Evolutionary conservation across 2,888 invertebrate species (phyloP), one percentile per base, ranked within the genome.

Genomic region (Brassicogethes aeneus): DNA sequence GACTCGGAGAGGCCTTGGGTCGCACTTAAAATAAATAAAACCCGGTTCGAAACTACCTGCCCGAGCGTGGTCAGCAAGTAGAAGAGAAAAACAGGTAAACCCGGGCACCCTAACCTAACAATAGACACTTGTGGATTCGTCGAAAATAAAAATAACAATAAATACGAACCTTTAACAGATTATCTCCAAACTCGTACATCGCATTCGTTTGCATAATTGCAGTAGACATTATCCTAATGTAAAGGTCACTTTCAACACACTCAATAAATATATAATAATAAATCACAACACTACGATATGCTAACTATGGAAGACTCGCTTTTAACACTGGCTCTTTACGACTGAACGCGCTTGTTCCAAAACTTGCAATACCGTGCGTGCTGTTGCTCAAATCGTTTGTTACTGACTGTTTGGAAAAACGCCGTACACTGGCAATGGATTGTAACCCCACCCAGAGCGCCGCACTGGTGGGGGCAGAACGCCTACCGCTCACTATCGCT

Each of bases 121-220:
- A 23, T 10, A n/a, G n/a, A n/a, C n/a, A n/a, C n/a, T n/a, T 10
- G 23, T 5, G 23, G 23, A 10, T 23, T 5, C 23, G 23, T 23
- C 23, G 23, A 10, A 10, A 23, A 23, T 7, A 23, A 23, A 7
- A 23, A 23, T 23, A 23, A 23, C 10, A 23, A 23, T 23, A 23
- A 23, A 23, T 23, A 23, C 23, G 23, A 23, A 82, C 82, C 81
- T 82, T 82, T 67, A 80, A 74, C 61, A 80, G 72, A 70, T 79
- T 75, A 69, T 83, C 82, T 74, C 78, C 79, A 73, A 82, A 80
- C 62, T 82, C 82, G 72, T 80, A 82, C 74, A 80, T 76, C 64
- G 82, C 76, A 70, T 78, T 75, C 71, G 76, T 78, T 70, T 79
- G 78, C 82, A 83, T 82, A 70, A 83, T 81, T 68, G 82, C 82